These are phyloP conservation scores for Trachelus troglodyta DNA, from an alignment of 2,888 invertebrate genomes.

Conservation along the genomic window DNA sequence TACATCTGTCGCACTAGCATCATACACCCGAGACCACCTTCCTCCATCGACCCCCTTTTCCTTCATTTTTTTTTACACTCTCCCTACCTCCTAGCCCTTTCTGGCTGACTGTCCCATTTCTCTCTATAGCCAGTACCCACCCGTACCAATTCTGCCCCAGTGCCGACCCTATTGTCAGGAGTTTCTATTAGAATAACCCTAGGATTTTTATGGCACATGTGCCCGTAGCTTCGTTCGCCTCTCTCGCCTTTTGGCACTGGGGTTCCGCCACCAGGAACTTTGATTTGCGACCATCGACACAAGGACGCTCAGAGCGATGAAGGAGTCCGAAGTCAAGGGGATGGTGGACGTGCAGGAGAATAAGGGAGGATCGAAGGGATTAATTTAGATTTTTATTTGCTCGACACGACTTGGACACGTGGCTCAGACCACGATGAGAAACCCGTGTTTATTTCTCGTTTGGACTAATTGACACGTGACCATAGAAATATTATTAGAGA, in stretches of 20 bases:
- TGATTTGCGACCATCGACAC: conserved; percentile 33
- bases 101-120: conserved; percentile 24
- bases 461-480: conserved; percentile 52
- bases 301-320: conserved; percentile 11
- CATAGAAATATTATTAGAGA: conserved; percentile 18
- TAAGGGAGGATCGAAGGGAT: conserved; percentile 13
- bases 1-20: conserved; percentile 58
- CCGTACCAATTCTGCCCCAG: conserved; percentile 22
- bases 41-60: conserved; percentile 35
- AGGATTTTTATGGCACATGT: conserved; percentile 36
- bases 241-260: conserved; percentile 17
- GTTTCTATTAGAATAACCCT: conserved; percentile 47
- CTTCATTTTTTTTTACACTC: conserved; percentile 26
- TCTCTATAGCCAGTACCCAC: conserved; percentile 28
- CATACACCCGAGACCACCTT: conserved; percentile 20
- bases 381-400: conserved; percentile 23
- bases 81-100: conserved; percentile 19
- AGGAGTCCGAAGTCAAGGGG: conserved; percentile 10
- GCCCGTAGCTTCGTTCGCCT: not conserved
- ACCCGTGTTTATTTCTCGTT: conserved; percentile 40
- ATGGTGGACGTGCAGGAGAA: conserved; percentile 16
- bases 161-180: conserved; percentile 32
- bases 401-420: conserved; percentile 13
- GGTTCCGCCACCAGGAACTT: conserved; percentile 32
- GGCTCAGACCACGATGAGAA: conserved; percentile 22